Base-by-base conservation (phyloP, 2,888 invertebrate species). In the Hypomecis punctinalis region DNA sequence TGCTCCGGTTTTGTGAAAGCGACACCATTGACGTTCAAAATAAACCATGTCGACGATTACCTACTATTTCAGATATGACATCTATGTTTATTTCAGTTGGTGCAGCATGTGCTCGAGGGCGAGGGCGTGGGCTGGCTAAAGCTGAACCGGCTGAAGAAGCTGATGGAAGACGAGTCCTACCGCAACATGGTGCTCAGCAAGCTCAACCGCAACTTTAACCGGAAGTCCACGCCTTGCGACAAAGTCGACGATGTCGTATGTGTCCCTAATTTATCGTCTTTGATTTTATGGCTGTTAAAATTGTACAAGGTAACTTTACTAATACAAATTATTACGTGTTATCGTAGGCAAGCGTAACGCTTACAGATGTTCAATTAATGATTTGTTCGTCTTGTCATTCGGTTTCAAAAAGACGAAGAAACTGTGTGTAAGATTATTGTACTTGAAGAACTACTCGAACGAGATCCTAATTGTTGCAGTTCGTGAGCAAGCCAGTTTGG, bases 131-230 rank as follows among this genome's bases (percentile, higher is more conserved):
- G 99, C 13, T 99, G 99, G 98, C 94, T 99, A 53, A 98, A 99
- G 84, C 92, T 98, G 13, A 98, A 97, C 81, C 95, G 98, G 35
- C 93, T 99, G 55, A 97, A 97, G 83, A 99, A 98, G 81, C 92
- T 99, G 37, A 98, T 99, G 98, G 99, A 99, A 85, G 99, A 99
- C 86, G 99, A 99, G 89, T 99, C 98, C 52, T 98, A 99, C 88
- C 94, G 99, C 42, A 99, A 98, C 84, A 96, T 99, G 90, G 97
- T 99, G 45, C 95, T 99, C 53, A 97, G 97, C 73, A 98, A 99
- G 83, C 94, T 99, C 5, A 99, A 99, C 87, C 96, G 97, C 77
- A 98, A 98, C 57, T 94, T 99, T 61, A 98, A 98, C 78, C 95
- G 96, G 74, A 99, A 98, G 90, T 96, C 99, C 64, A 97, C 98